Evolutionary conservation across 2,888 invertebrate species (phyloP).

Genomic region (Siphonodentalium dalli): DNA sequence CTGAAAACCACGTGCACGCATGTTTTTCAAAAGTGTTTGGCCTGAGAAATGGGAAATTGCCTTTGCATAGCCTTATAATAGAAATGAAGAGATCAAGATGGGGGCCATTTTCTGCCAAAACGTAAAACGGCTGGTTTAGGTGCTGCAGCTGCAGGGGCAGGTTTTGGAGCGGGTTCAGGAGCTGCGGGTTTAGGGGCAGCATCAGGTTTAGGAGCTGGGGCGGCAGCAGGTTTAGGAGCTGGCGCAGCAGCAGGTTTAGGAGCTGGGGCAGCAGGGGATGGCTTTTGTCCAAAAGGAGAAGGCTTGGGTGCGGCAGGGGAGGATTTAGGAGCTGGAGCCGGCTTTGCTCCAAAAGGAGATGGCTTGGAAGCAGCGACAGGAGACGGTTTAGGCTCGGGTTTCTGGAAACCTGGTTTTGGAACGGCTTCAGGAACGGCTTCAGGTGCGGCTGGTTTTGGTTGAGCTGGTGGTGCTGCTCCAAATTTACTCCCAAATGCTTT

Average conservation of each 20-base stretch:
- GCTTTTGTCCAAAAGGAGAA: background rate
- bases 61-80: too few relatives aligned
- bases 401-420: background rate
- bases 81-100: too few relatives aligned
- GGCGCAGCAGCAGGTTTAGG: background rate
- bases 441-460: background rate
- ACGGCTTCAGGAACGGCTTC: background rate
- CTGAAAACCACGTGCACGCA: too few relatives aligned
- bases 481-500: too few relatives aligned
- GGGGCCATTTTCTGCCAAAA: too few relatives aligned
- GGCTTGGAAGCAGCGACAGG: too few relatives aligned
- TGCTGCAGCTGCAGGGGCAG: constrained; percentile 1
- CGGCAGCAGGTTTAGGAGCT: background rate
- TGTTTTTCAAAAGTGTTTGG: too few relatives aligned
- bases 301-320: background rate
- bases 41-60: too few relatives aligned
- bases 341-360: background rate
- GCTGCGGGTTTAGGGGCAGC: background rate
- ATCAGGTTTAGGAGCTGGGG: background rate
- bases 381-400: too few relatives aligned
- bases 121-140: too few relatives aligned
- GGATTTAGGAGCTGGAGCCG: background rate
- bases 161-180: constrained; percentile 1
- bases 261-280: background rate
- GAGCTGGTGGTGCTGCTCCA: background rate